These are phyloP conservation scores for Vidua chalybeata DNA, from an alignment of 2,113 vertebrate species.

Conservation along the genomic window DNA sequence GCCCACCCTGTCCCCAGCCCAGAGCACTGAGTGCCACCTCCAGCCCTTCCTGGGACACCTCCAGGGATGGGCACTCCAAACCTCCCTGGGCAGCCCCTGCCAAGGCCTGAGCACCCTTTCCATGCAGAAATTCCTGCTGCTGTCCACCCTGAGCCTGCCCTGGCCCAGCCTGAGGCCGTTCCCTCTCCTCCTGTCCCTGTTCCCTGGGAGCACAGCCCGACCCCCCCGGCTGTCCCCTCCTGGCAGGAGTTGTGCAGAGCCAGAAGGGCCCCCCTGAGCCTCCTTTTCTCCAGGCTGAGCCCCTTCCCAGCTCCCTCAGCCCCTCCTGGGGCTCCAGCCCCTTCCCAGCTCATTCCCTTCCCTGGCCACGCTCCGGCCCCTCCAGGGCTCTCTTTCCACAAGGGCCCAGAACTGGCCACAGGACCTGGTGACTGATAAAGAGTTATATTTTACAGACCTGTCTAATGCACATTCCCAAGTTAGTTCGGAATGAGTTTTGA, in stretches of 20 bases:
- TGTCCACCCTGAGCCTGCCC: fast-evolving
- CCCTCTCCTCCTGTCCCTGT: not conserved
- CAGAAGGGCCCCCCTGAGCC: not conserved
- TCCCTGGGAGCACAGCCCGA: not conserved
- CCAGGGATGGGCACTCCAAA: not conserved
- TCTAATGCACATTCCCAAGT: not conserved
- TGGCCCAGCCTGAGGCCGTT: not conserved
- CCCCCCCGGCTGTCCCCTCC: not conserved
- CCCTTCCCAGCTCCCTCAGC: not conserved
- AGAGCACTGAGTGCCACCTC: not conserved
- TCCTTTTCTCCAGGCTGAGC: not conserved
- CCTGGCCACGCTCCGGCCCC: not conserved
- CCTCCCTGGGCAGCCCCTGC: not conserved
- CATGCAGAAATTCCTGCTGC: not conserved
- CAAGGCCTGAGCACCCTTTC: not conserved
- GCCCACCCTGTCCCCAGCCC: not conserved
- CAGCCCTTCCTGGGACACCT: not conserved
- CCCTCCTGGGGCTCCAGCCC: not conserved
- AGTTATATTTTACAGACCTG: not conserved
- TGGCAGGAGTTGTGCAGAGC: not conserved
- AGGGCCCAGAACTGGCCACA: not conserved
- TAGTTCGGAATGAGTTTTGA: not conserved
- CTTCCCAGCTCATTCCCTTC: not conserved
- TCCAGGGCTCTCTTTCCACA: fast-evolving
- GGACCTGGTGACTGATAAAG: too few species aligned